These are phyloP conservation scores for Heliconius congener DNA, from an alignment of 1,140 invertebrate genomes.

Conservation along the genomic window DNA sequence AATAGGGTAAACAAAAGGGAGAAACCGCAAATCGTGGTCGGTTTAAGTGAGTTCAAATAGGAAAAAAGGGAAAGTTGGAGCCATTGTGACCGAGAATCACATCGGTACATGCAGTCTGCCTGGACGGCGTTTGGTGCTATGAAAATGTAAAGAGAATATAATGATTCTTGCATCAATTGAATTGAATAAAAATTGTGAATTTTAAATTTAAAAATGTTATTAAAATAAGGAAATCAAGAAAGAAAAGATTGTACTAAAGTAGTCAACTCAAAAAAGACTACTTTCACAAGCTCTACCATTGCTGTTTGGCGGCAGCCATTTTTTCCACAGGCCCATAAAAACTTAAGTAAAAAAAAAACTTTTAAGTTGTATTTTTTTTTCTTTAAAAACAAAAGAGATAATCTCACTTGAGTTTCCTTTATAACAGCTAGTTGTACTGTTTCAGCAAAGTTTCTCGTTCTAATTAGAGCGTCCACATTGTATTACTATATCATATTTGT, in stretches of 20 bases:
- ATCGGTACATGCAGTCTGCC: constrained; percentile 45
- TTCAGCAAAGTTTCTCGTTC: constrained; percentile 52
- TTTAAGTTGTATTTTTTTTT: constrained; percentile 16
- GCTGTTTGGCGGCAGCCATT: not conserved
- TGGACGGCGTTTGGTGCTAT: constrained; percentile 30
- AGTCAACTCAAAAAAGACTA: no score
- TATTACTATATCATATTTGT: constrained; percentile 79
- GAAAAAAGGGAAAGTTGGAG: constrained; percentile 68
- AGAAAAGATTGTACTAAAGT: no score
- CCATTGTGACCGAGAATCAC: constrained; percentile 68
- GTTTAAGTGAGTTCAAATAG: constrained; percentile 77
- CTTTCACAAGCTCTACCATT: not conserved
- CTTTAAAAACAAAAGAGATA: constrained; percentile 20
- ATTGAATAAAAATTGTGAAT: not conserved
- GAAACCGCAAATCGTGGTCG: constrained; percentile 57
- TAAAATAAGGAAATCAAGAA: no score
- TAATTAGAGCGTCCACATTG: constrained; percentile 77
- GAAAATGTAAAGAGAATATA: not conserved
- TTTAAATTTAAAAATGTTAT: not conserved
- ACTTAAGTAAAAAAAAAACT: not conserved
- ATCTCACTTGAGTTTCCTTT: constrained; percentile 35
- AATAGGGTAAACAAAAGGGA: constrained; percentile 64
- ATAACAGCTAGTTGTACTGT: constrained; percentile 19
- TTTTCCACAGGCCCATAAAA: not conserved
- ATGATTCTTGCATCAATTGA: not conserved